A percentile compares a stretch with the other conserved stretches of the same genome.
Conservation (phyloP, 1,140 invertebrate species). For the Drosophila repleta region DNA sequence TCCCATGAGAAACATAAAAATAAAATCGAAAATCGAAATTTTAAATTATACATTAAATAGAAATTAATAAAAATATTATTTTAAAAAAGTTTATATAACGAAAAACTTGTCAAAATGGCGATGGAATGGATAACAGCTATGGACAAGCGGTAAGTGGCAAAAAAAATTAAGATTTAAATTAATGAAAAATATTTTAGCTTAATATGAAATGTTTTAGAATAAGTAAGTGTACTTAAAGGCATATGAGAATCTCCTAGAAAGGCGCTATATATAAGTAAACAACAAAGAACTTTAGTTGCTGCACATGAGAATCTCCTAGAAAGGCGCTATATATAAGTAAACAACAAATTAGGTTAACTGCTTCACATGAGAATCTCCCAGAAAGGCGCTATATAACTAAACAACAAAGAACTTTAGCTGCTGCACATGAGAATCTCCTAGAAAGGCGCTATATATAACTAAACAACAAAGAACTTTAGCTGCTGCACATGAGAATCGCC, state of each 20-base stretch:
- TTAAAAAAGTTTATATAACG: slow-evolving; percentile 11
- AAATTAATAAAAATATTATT: background rate
- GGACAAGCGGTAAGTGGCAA: slow-evolving; percentile 83
- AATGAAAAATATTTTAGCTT: no score
- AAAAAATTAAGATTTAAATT: background rate
- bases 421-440: no score
- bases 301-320: background rate
- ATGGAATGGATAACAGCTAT: slow-evolving; percentile 85
- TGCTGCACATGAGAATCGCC: background rate
- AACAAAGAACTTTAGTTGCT: no score
- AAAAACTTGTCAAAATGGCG: slow-evolving; percentile 66
- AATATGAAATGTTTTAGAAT: no score
- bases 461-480: no score
- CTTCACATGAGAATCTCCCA: no score
- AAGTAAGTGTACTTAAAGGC: no score
- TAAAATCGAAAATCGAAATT: slow-evolving; percentile 15
- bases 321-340: background rate
- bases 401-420: background rate
- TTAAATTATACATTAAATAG: slow-evolving; percentile 13
- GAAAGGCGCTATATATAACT: no score
- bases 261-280: no score
- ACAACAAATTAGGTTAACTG: no score
- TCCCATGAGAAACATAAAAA: background rate
- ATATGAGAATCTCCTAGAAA: no score
- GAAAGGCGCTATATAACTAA: no score